Conservation (phyloP, 2,113 vertebrate species). For the Myanophis thanlyinensis region DNA sequence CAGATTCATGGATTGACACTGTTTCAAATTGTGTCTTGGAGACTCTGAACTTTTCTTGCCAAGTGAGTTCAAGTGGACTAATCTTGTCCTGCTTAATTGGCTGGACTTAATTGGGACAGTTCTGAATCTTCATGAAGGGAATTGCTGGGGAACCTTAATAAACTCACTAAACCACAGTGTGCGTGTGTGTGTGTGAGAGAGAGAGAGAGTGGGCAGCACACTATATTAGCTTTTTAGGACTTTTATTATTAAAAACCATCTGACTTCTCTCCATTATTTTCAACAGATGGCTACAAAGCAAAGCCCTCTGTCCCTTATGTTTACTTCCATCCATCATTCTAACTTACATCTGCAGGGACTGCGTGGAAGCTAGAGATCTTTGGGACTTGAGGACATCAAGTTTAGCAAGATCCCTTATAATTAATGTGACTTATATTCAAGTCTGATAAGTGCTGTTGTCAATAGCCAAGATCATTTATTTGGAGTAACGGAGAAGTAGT, state of each 20-base stretch:
- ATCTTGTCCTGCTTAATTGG: too few species aligned
- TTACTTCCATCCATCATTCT: background rate
- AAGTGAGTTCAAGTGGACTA: too few species aligned
- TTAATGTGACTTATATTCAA: background rate
- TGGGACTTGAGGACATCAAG: constrained; percentile 32
- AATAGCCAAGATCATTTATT: background rate
- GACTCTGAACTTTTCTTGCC: too few species aligned
- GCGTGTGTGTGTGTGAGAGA: too few species aligned
- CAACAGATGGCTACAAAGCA: background rate
- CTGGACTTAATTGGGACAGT: too few species aligned
- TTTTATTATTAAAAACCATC: background rate
- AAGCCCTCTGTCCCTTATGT: background rate
- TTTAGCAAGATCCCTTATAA: background rate
- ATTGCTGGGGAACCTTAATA: too few species aligned
- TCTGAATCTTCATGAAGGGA: too few species aligned
- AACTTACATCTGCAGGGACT: background rate
- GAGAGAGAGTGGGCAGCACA: too few species aligned
- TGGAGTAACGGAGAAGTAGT: background rate
- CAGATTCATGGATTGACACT: too few species aligned
- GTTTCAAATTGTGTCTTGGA: too few species aligned
- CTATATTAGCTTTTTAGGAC: background rate
- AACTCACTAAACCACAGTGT: too few species aligned
- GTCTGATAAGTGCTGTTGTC: background rate
- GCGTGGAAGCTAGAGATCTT: background rate
- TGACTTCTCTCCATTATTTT: background rate